A percentile compares a stretch with the other conserved stretches of the same genome.
These are phyloP conservation scores for Leucozona laternaria DNA, from an alignment of 2,888 invertebrate species.

Conservation along the genomic window DNA sequence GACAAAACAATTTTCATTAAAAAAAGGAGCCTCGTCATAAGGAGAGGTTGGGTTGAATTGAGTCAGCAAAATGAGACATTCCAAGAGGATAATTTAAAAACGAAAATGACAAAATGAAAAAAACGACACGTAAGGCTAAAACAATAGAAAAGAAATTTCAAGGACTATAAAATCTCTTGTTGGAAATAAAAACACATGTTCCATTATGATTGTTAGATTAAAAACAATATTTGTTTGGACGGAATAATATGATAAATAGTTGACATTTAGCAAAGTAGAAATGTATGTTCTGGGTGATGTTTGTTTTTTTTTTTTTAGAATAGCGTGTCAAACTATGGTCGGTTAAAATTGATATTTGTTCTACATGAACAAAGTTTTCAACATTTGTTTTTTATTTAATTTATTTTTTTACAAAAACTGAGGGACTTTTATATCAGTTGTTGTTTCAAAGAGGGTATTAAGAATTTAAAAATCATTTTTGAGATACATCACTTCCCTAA, in stretches of 20 bases:
- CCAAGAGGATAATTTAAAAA: background rate
- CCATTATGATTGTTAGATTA: background rate
- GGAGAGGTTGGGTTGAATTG: background rate
- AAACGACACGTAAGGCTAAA: background rate
- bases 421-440: no score
- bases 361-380: no score
- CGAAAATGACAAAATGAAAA: conserved; percentile 19
- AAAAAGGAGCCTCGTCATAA: background rate
- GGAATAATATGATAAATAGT: background rate
- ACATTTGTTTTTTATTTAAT: no score
- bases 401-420: no score
- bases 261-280: background rate
- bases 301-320: no score
- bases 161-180: background rate
- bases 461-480: no score
- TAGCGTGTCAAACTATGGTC: no score
- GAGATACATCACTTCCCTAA: no score
- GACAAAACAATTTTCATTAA: background rate
- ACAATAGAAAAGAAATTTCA: background rate
- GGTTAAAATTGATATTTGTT: no score
- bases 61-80: conserved; percentile 19
- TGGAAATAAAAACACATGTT: conserved; percentile 23
- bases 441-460: background rate
- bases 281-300: background rate
- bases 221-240: background rate